Evolutionary conservation across 2,888 invertebrate species (phyloP), one percentile per base, ranked within the genome.

Genomic region (Drosophila austrosaltans): DNA sequence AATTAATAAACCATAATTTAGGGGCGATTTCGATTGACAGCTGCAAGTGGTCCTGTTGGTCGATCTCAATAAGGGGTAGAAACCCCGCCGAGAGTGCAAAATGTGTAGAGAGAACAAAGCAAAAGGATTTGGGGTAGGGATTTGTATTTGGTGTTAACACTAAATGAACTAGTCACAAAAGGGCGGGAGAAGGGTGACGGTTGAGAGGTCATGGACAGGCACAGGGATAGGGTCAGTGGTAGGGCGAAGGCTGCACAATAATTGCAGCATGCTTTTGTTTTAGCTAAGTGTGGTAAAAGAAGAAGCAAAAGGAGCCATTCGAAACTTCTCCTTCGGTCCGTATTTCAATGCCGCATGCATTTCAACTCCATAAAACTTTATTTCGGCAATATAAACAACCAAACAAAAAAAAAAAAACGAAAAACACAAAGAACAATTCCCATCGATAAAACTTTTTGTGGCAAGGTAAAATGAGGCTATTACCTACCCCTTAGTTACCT

Each of bases 1-100:
- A 84, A 89, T 89, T 84, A 89, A 81, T 84, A 75, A 73, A 30
- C 72, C 61, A 89, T 89, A 79, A 87, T 84, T 89, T 89, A 85
- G 78, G 79, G 77, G 69, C 89, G 70, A 78, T 78, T 78, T 71
- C 73, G 69, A 53, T 79, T 87, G 89, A 85, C 85, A 89, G 87
- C 85, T 85, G 87, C 82, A 87, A 85, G 85, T 87, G 87, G 73
- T 69, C 39, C 82, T 84, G 89, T 89, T 87, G 87, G 73, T 69
- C 39, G 70, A 72, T 69, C 78, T 75, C 58, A 58, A 72, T 32
- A 62, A 20, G 8, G 61, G 12, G n/a, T 67, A 59, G 48, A 82
- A 75, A 82, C 74, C 79, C 87, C 66, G 48, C 25, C 25, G 20
- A 22, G 44, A 48, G 44, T 66, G 66, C 60, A 42, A 32, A 32